A percentile compares a stretch with the other conserved stretches of the same genome.
Conservation (phyloP, 2,888 invertebrate species). For the Spisula solida region DNA sequence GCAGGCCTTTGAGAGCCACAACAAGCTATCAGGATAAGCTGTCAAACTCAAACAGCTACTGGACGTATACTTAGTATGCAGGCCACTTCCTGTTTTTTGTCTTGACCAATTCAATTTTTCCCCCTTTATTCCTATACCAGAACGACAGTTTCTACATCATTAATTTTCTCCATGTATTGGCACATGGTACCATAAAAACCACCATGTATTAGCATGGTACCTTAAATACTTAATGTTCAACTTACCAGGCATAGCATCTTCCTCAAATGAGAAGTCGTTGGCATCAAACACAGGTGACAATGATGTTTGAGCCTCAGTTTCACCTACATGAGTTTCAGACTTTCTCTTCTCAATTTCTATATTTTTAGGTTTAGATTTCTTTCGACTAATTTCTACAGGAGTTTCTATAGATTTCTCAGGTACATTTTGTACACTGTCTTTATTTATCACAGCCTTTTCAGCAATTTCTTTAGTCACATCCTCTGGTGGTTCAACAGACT, state of each 20-base stretch:
- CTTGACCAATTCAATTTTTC: no score
- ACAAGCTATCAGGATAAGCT: no score
- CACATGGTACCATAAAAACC: not conserved
- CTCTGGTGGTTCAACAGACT: not conserved
- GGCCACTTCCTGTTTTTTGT: no score
- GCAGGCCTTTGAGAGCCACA: no score
- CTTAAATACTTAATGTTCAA: not conserved
- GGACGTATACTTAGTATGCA: no score
- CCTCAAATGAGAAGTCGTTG: constrained; percentile 64
- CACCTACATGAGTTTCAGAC: constrained; percentile 6
- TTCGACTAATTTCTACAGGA: constrained; percentile 27
- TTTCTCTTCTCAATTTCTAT: constrained; percentile 6
- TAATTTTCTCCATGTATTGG: not conserved
- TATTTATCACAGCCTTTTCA: constrained; percentile 47
- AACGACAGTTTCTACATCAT: not conserved
- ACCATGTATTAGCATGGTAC: not conserved
- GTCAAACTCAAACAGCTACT: no score
- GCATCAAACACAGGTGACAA: constrained; percentile 63
- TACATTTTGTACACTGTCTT: constrained; percentile 26
- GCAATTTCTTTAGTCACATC: constrained; percentile 30
- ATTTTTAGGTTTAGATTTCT: constrained; percentile 28
- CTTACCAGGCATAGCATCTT: constrained; percentile 68
- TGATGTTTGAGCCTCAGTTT: constrained; percentile 48
- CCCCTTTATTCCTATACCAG: not conserved
- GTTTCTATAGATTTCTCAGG: constrained; percentile 36